These are phyloP conservation scores for Brassicogethes aeneus DNA, from an alignment of 2,888 invertebrate species.

Conservation along the genomic window DNA sequence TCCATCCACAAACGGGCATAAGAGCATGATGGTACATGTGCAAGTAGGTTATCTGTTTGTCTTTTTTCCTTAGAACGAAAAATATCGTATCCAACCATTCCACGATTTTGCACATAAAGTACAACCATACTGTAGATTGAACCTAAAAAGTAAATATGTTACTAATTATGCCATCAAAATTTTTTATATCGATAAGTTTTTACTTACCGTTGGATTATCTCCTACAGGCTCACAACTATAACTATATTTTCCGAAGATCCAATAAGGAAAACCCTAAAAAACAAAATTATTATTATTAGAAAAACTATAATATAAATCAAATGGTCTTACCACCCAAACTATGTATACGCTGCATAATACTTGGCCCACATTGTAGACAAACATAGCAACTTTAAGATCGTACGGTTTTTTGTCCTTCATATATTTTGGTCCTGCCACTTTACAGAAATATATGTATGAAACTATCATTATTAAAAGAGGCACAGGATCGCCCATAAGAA, in stretches of 20 bases:
- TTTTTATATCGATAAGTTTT: too few relatives aligned
- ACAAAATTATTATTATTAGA: too few relatives aligned
- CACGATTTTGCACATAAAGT: conserved; percentile 46
- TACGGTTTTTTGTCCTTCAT: not conserved
- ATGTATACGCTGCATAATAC: not conserved
- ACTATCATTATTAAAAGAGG: not conserved
- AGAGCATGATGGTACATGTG: conserved; percentile 60
- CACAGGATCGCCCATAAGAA: conserved; percentile 33
- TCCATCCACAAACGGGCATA: conserved; percentile 49
- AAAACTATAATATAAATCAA: too few relatives aligned
- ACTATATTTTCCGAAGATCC: not conserved
- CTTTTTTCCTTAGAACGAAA: conserved; percentile 60
- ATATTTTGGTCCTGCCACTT: not conserved
- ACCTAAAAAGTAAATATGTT: too few relatives aligned
- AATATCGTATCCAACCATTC: conserved; percentile 53
- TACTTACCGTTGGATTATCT: too few relatives aligned
- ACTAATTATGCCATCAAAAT: too few relatives aligned
- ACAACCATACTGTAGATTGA: conserved; percentile 36
- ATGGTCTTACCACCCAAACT: not conserved
- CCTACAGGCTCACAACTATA: not conserved
- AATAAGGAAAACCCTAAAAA: not conserved
- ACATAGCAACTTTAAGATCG: not conserved
- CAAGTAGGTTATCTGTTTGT: conserved; percentile 56
- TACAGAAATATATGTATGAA: not conserved
- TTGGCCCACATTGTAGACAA: not conserved